Percentiles rank a stretch among this genome's conserved stretches.
These are phyloP conservation scores for Hipposideros larvatus DNA, from an alignment of 2,797 vertebrate genomes.

Conservation along the genomic window DNA sequence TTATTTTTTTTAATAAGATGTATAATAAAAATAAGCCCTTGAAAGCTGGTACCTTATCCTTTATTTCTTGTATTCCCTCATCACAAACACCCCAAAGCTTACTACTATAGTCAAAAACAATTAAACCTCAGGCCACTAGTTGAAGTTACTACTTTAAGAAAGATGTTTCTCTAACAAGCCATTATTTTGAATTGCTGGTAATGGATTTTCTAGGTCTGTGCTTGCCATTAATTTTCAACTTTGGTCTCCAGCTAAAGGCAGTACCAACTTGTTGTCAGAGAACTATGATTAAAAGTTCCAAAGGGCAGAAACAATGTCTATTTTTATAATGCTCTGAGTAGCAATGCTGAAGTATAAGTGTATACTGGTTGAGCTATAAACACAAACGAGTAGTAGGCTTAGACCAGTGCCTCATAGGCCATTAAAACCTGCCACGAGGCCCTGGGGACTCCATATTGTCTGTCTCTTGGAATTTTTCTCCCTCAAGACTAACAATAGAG, in stretches of 20 bases:
- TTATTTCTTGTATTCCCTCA: background rate
- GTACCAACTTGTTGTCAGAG: constrained; percentile 20
- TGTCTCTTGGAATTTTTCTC: background rate
- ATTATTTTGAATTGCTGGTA: constrained; percentile 52
- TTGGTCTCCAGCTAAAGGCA: constrained; percentile 47
- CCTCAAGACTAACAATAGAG: background rate
- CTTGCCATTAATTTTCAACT: constrained; percentile 44
- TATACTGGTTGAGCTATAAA: constrained; percentile 9
- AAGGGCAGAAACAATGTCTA: background rate
- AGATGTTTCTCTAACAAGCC: background rate
- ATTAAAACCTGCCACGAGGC: background rate
- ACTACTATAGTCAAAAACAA: background rate
- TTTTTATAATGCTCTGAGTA: background rate
- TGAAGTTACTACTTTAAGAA: constrained; percentile 59
- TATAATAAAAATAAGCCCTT: background rate
- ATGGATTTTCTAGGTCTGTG: constrained; percentile 26
- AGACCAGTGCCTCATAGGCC: background rate
- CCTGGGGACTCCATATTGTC: background rate
- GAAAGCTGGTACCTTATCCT: background rate
- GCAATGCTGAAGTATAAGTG: background rate
- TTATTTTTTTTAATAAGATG: background rate
- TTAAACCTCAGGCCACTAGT: background rate
- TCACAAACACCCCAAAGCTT: background rate
- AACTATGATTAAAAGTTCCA: constrained; percentile 56
- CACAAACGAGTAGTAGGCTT: background rate